Evolutionary conservation across 2,888 invertebrate genomes (phyloP), one percentile per base, ranked within the genome.

Genomic region (Venustoraphidia nigricollis): DNA sequence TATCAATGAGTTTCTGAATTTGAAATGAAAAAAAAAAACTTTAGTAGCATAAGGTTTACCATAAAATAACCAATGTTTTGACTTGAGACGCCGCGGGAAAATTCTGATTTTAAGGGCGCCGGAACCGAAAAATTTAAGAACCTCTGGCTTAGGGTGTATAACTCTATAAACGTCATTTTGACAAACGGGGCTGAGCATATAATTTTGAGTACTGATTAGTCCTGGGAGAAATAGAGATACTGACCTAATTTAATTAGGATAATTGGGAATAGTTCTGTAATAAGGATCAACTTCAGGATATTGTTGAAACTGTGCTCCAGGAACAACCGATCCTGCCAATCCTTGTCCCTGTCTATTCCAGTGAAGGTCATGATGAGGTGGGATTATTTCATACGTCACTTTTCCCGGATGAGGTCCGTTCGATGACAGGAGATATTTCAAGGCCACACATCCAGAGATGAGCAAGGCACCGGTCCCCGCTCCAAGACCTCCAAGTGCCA

Each of bases 401-500:
- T 61, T 57, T 4, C 57, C 55, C 40, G 11, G 53, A 50, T 9
- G 48, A 37, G 34, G 49, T 49, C 46, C 61, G 57, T 41, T 47
- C 17, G 55, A 57, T 41, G 65, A 63, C n/a, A 65, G 48, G 1
- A 63, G 48, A 45, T 59, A 59, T 52, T 65, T 66, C 41, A 66
- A 57, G 6, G 62, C 66, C 1, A 61, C 58, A 1, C 61, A 65
- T 38, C 75, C 76, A 27, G 79, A 75, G 38, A 81, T 66, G 37
- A 77, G 64, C 52, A 81, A 66, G 34, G 81, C 77, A 53, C 77
- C 66, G 41, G 78, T 59, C 44, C 80, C 77, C 35, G 76, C 72
- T 50, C 76, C 77, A 47, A 81, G 66, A 47, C 78, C 79, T 63
- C 79, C 81, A 56, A 81, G 71, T 9, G 80, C 76, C 44, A 81